Evolutionary conservation across 92 coral and sea anemone species (phyloP).

Genomic region (Actinostola sp.): DNA sequence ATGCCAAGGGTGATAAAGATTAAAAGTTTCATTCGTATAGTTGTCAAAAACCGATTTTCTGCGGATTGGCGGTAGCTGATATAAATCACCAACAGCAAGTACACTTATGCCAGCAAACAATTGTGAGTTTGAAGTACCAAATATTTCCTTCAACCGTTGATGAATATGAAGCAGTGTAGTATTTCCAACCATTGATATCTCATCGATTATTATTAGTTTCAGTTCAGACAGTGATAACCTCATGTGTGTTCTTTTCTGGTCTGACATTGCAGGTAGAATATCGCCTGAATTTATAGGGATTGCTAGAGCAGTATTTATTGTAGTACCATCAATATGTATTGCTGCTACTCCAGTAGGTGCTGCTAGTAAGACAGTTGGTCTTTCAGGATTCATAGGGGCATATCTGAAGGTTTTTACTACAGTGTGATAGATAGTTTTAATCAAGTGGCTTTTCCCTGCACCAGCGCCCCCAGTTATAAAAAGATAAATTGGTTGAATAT

Average conservation of each 20-base stretch:
- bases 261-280: no score
- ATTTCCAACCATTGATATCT: slow-evolving; percentile 66
- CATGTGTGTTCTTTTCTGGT: no score
- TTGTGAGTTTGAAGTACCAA: no score
- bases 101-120: slow-evolving; percentile 66
- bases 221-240: no score
- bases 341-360: no score
- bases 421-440: slow-evolving; percentile 61
- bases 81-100: slow-evolving; percentile 51
- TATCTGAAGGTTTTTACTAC: slow-evolving; percentile 63
- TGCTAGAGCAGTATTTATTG: no score
- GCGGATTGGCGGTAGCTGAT: no score
- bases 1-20: slow-evolving; percentile 54
- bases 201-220: slow-evolving; percentile 45
- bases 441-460: slow-evolving; percentile 69
- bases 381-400: slow-evolving; percentile 54
- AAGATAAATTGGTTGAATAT: slow-evolving; percentile 51
- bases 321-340: no score
- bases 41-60: slow-evolving; percentile 49
- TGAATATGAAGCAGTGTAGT: slow-evolving; percentile 63
- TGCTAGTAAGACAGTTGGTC: slow-evolving; percentile 64
- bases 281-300: no score
- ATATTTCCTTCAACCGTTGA: no score
- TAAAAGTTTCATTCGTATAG: slow-evolving; percentile 42
- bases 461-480: slow-evolving; percentile 76